These are phyloP conservation scores for Ectropis grisescens DNA, from an alignment of 1,140 invertebrate species.

Conservation along the genomic window DNA sequence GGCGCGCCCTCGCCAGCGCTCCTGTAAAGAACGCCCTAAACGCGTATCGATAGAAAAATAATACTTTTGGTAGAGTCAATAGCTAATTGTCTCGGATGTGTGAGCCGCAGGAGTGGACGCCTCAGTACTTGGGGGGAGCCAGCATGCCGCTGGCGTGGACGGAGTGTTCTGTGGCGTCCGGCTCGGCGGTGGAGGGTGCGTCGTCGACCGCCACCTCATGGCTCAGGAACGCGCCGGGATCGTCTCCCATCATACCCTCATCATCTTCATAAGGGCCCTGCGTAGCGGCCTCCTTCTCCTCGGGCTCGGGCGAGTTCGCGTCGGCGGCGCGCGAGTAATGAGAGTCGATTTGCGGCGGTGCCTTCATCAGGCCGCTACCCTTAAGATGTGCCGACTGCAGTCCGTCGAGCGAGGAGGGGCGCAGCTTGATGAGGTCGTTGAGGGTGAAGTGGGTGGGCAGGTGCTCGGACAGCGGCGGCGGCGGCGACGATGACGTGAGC, in stretches of 20 bases:
- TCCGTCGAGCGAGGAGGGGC: conserved; percentile 64
- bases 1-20: too few relatives aligned
- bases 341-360: conserved; percentile 59
- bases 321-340: conserved; percentile 64
- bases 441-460: conserved; percentile 65
- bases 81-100: conserved; percentile 32
- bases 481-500: conserved; percentile 62
- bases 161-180: conserved; percentile 68
- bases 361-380: conserved; percentile 46
- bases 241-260: conserved; percentile 67
- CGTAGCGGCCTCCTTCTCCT: conserved; percentile 53
- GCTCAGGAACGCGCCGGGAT: conserved; percentile 56
- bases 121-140: conserved; percentile 61
- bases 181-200: conserved; percentile 70
- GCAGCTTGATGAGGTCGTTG: conserved; percentile 64
- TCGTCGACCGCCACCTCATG: conserved; percentile 51
- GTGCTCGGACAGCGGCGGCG: conserved; percentile 62
- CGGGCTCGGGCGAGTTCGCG: conserved; percentile 32
- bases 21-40: conserved; percentile 21
- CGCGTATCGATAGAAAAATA: conserved; percentile 40
- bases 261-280: conserved; percentile 69
- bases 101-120: conserved; percentile 33
- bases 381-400: conserved; percentile 65
- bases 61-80: conserved; percentile 63
- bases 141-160: conserved; percentile 68